Percentiles rank a stretch among this genome's conserved stretches.
Conservation (phyloP, 2,113 vertebrate genomes). For the Salvelinus fontinalis region DNA sequence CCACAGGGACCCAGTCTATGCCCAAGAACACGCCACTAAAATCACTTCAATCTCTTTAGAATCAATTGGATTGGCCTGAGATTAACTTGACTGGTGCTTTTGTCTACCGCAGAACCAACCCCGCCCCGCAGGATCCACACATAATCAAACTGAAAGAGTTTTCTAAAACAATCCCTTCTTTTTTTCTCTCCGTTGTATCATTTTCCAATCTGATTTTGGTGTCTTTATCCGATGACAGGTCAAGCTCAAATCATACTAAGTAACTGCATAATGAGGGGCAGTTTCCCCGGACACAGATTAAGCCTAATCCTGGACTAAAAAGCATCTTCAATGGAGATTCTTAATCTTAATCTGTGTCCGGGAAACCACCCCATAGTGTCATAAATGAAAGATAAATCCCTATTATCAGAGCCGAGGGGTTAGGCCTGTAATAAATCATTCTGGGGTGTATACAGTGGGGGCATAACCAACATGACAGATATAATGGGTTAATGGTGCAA, state of each 20-base stretch:
- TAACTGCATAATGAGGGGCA: neutral
- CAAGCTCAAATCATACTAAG: neutral
- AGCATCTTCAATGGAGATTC: no score
- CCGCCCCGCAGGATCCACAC: constrained; percentile 5
- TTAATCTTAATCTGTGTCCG: no score
- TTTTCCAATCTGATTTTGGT: constrained; percentile 16
- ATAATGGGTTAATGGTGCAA: constrained; percentile 21
- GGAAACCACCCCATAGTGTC: neutral
- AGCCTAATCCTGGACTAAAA: no score
- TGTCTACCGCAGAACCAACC: constrained; percentile 18
- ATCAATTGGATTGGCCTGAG: constrained; percentile 72
- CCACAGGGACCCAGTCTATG: constrained; percentile 43
- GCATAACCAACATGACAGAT: constrained; percentile 19
- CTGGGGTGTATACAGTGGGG: constrained; percentile 9
- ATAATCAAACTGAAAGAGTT: neutral
- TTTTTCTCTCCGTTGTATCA: neutral
- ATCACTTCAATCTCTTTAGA: constrained; percentile 61
- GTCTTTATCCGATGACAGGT: constrained; percentile 1
- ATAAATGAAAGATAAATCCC: neutral
- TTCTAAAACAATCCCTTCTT: neutral
- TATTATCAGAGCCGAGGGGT: neutral
- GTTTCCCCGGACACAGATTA: no score
- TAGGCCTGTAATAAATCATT: constrained; percentile 20
- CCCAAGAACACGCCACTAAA: constrained; percentile 47
- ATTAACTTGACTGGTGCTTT: constrained; percentile 60